These are phyloP conservation scores for Carettochelys insculpta DNA, from an alignment of 2,113 vertebrate genomes.

Conservation along the genomic window DNA sequence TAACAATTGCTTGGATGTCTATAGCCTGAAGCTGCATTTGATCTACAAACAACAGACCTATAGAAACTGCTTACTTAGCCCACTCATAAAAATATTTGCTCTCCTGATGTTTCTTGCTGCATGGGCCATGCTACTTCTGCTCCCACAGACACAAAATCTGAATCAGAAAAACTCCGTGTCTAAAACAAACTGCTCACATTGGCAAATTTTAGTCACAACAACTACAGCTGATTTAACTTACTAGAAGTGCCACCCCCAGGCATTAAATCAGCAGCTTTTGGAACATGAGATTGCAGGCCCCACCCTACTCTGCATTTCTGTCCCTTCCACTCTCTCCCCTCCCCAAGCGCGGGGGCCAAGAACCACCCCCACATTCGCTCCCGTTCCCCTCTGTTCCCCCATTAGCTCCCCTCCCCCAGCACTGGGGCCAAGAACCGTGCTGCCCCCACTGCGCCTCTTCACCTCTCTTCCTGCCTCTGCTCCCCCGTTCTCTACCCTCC, in stretches of 20 bases:
- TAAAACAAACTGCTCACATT: neutral
- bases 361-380: neutral
- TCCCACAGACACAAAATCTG: neutral
- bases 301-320: too few species aligned
- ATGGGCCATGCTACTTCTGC: neutral
- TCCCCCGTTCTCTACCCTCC: neutral
- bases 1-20: neutral
- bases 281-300: neutral
- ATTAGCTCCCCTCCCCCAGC: too few species aligned
- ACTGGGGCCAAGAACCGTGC: rapidly evolving
- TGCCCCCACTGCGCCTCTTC: neutral
- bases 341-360: neutral
- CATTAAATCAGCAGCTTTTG: neutral
- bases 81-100: neutral
- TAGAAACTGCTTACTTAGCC: neutral
- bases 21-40: neutral
- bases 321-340: neutral
- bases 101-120: neutral
- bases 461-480: too few species aligned
- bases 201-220: neutral
- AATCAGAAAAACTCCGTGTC: neutral
- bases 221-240: neutral
- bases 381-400: neutral
- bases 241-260: rapidly evolving
- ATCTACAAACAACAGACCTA: neutral